Evolutionary conservation across 92 coral and sea anemone genomes (phyloP).

Genomic region (Diadumene lineata): DNA sequence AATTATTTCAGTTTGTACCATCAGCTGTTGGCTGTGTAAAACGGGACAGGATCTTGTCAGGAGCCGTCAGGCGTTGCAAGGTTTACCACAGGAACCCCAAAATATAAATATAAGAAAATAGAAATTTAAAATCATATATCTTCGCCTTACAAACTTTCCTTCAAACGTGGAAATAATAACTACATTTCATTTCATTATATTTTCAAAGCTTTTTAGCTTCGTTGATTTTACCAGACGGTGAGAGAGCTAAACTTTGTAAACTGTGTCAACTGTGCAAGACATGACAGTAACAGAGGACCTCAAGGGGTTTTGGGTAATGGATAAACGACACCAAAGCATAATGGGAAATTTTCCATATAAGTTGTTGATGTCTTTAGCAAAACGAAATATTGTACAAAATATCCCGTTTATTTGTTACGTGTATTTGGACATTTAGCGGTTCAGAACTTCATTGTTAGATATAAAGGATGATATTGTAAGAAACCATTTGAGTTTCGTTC

Average conservation of each 20-base stretch:
- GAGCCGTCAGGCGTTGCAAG: slow-evolving; percentile 3
- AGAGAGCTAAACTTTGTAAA: too few relatives aligned
- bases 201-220: too few relatives aligned
- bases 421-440: neutral
- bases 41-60: slow-evolving; percentile 8
- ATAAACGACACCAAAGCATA: neutral
- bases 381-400: neutral
- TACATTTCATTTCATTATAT: too few relatives aligned
- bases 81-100: slow-evolving; percentile 3
- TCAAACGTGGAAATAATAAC: too few relatives aligned
- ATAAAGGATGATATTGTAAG: neutral
- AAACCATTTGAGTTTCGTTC: neutral
- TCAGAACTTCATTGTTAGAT: neutral
- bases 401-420: neutral
- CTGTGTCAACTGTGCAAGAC: neutral
- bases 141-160: too few relatives aligned
- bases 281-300: neutral
- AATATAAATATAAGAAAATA: neutral
- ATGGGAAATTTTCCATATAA: neutral
- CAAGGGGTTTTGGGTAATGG: neutral
- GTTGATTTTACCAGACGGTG: too few relatives aligned
- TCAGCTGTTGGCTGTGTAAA: slow-evolving; percentile 27
- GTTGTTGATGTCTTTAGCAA: neutral
- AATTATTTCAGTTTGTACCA: slow-evolving; percentile 7
- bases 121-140: too few relatives aligned